Evolutionary conservation across 2,888 invertebrate species (phyloP).

Genomic region (Nasonovia ribisnigri): DNA sequence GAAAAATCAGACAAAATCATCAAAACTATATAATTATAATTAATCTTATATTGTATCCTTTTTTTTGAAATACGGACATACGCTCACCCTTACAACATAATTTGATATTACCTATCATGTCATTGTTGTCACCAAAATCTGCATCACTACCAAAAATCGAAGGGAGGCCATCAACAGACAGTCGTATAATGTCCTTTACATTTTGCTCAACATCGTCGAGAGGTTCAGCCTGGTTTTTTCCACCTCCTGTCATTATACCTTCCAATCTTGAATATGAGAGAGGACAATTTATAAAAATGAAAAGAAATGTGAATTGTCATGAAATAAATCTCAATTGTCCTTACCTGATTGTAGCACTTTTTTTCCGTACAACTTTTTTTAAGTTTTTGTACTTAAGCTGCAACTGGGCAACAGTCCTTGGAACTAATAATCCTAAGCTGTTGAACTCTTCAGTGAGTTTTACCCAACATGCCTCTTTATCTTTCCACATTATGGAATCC

Average conservation of each 20-base stretch:
- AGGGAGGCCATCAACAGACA: background rate
- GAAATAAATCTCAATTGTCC: slow-evolving; percentile 18
- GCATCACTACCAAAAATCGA: background rate
- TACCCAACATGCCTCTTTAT: background rate
- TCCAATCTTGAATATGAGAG: slow-evolving; percentile 8
- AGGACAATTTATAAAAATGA: slow-evolving; percentile 8
- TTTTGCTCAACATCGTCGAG: background rate
- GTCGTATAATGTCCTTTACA: background rate
- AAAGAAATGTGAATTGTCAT: background rate
- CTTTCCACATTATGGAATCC: background rate
- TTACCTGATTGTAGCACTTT: slow-evolving; percentile 5
- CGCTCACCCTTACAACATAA: slow-evolving; percentile 2
- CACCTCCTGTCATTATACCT: slow-evolving; percentile 11
- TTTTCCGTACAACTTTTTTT: slow-evolving; percentile 19
- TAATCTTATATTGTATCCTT: background rate
- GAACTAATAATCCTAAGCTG: background rate
- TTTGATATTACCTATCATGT: slow-evolving; percentile 28
- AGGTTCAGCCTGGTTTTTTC: background rate
- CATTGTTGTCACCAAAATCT: background rate
- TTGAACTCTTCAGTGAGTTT: background rate
- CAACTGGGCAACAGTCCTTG: background rate
- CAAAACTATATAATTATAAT: slow-evolving; percentile 1
- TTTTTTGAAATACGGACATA: slow-evolving; percentile 12
- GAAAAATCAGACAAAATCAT: slow-evolving; percentile 19
- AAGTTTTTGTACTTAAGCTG: slow-evolving; percentile 16